Evolutionary conservation across 2,888 invertebrate species (phyloP), one percentile per base, ranked within the genome.

Genomic region (Cordilura impudica): DNA sequence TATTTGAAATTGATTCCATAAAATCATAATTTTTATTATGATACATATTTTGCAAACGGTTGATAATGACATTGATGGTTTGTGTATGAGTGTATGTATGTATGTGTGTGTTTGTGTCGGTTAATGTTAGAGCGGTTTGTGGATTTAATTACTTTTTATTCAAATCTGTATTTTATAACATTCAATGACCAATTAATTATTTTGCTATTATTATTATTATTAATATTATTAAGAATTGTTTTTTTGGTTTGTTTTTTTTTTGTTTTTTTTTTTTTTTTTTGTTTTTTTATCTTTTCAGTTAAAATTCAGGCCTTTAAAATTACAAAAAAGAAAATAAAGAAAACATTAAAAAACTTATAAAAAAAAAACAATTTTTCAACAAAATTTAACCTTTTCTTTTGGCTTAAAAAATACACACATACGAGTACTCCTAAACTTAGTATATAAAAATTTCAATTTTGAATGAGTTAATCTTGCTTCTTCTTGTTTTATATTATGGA

Each of bases 1-100:
- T 45, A 45, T 61, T 61, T 47, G 14, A 61, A 47, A 61, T 61
- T 61, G 61, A 61, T 61, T 63, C 49, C 49, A 39, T 63, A 61
- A 63, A 63, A 63, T 63, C 61, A 63, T 18, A 63, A 45, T 16
- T 60, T 31, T 31, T 31, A 8, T 31, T 31, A 31, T 31, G 4
- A 31, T 31, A 31, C 31, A 31, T 31, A 31, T 31, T 31, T 31
- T 7, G 31, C 31, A 31, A 31, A 31, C 31, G 10, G 31, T 31
- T 31, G 31, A 31, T 31, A 8, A 31, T 31, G 31, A 31, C 6
- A 31, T 31, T 31, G 31, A 26, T 26, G 3, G 31, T 31, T 5
- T 7, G 8, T 31, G 31, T 31, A 8, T 7, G 8, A n/a, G n/a
- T n/a, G n/a, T n/a, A 26, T 26, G 26, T 26, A 6, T 26, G 31